A percentile compares a stretch with the other conserved stretches of the same genome.
phyloP scores from a whole-genome alignment of 2,797 vertebrate genomes.

The Alfaro cultratus region DNA sequence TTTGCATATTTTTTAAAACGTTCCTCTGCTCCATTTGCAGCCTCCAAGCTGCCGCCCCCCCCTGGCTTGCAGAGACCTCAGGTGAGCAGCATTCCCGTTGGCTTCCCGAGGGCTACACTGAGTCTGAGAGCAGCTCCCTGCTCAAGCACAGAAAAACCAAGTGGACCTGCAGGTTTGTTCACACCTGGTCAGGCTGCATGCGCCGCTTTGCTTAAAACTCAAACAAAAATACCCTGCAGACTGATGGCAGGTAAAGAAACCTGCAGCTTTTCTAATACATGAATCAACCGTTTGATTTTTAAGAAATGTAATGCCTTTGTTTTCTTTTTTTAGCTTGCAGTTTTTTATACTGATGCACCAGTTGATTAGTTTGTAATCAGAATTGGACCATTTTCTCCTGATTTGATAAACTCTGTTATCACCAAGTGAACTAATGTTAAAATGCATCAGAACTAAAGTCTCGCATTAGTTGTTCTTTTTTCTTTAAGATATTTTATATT shows the following conservation, averaged over 20 bases:
- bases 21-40: slow-evolving; percentile 34
- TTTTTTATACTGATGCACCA: not conserved
- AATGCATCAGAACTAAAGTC: not conserved
- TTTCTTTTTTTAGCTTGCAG: not conserved
- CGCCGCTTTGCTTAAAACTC: not conserved
- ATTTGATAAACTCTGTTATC: not conserved
- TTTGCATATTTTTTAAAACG: not conserved
- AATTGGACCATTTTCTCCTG: not conserved
- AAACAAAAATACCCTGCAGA: not conserved
- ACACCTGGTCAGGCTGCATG: not conserved
- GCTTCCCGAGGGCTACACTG: slow-evolving; percentile 34
- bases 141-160: slow-evolving; percentile 30
- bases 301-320: not conserved
- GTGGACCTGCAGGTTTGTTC: slow-evolving; percentile 47
- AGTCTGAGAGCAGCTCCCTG: slow-evolving; percentile 21
- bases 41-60: slow-evolving; percentile 42
- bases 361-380: not conserved
- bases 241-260: not conserved
- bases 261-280: not conserved
- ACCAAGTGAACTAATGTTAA: not conserved
- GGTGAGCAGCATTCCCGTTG: slow-evolving; percentile 19
- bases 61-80: slow-evolving; percentile 41
- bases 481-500: not conserved
- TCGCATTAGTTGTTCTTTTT: not conserved
- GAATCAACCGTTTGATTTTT: not conserved